phyloP scores from a whole-genome alignment of 2,113 vertebrate genomes.

The Phylloscopus trochiloides region DNA sequence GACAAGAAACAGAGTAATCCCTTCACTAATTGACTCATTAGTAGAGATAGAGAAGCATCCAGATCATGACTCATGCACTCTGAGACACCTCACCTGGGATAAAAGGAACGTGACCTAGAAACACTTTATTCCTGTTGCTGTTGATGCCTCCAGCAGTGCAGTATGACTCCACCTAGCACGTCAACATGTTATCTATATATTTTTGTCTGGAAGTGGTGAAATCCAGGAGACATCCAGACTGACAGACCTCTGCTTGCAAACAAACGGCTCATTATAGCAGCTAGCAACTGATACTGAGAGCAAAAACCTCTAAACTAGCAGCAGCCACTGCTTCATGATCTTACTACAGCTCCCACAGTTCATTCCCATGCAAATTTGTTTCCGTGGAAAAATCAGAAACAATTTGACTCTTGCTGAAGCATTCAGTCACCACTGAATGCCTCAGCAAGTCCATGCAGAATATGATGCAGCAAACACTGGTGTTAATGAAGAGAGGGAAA shows the following conservation, averaged over 20 bases:
- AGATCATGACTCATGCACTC: conserved; percentile 12
- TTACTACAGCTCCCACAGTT: background rate
- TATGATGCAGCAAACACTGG: background rate
- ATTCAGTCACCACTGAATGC: background rate
- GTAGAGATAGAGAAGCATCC: background rate
- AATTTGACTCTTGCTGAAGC: background rate
- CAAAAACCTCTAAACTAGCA: background rate
- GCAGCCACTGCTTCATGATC: background rate
- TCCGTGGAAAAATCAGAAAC: background rate
- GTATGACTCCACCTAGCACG: background rate
- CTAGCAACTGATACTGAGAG: background rate
- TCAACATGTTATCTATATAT: background rate
- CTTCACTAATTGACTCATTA: conserved; percentile 20
- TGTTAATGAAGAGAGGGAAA: background rate
- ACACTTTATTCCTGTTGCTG: background rate
- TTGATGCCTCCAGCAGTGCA: conserved; percentile 20
- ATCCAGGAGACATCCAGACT: conserved; percentile 23
- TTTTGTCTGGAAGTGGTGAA: conserved; percentile 21
- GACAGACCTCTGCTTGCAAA: background rate
- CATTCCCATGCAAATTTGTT: background rate
- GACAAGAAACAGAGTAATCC: background rate
- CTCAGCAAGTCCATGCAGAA: background rate
- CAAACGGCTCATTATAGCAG: background rate
- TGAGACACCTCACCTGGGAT: background rate
- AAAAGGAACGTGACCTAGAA: background rate